Base-by-base conservation (phyloP, 2,888 invertebrate species). In the Stegana nigrithorax region DNA sequence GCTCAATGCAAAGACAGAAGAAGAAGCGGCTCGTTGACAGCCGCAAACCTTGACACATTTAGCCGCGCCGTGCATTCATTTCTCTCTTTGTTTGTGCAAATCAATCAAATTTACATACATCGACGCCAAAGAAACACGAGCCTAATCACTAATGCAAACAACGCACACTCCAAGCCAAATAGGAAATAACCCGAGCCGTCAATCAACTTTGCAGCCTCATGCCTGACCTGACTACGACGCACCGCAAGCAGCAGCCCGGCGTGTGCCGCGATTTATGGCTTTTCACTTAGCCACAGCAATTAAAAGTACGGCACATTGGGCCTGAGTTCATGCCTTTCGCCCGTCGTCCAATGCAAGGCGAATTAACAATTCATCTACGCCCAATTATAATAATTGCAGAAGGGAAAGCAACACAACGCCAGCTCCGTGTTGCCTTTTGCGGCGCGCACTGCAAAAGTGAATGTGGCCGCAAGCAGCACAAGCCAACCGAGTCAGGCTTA, bases 11-110 rank as follows among this genome's bases (percentile, higher is more conserved):
- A 14, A 39, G n/a, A 39, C 32, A 32, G 10, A 39, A 39, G n/a
- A n/a, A n/a, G n/a, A n/a, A n/a, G n/a, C n/a, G n/a, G n/a, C n/a
- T n/a, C n/a, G n/a, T n/a, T n/a, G n/a, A n/a, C 2, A 39, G 56
- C 47, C 26, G 29, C 19, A 53, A 75, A 67, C 75, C 75, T 78
- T 75, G 75, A 75, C 77, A 79, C 62, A 42, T 66, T 75, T 77
- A n/a, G n/a, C n/a, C n/a, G n/a, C n/a, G n/a, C n/a, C n/a, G n/a
- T n/a, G n/a, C n/a, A n/a, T n/a, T 25, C 26, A 14, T n/a, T 23
- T 1, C n/a, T n/a, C n/a, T n/a, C n/a, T n/a, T 12, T 8, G 32
- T 32, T 55, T 4, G 7, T 51, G 17, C 2, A 39, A 39, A 39
- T 39, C 39, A 39, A 39, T 39, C 39, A 39, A n/a, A 4, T 14